phyloP scores from a whole-genome alignment of 2,888 invertebrate genomes.

The Sisyra nigra region DNA sequence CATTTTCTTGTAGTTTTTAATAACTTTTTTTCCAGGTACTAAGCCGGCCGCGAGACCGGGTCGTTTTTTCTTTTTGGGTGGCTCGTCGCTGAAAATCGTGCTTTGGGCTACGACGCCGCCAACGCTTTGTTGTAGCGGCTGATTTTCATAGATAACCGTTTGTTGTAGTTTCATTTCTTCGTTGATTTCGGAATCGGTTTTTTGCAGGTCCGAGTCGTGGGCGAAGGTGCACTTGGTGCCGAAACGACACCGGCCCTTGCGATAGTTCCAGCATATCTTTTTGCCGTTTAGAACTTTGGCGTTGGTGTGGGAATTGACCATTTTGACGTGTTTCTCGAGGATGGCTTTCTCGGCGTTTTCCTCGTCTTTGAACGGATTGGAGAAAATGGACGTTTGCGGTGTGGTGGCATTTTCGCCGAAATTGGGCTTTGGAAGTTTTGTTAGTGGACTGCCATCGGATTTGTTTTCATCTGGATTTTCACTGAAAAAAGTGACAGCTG shows the following conservation, averaged over 20 bases:
- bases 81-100: conserved; percentile 2
- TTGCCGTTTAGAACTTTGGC: conserved; percentile 71
- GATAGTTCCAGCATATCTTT: conserved; percentile 85
- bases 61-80: conserved; percentile 44
- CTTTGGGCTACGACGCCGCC: too few species aligned
- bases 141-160: conserved; percentile 22
- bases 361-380: conserved; percentile 72
- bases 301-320: conserved; percentile 60
- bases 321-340: conserved; percentile 82
- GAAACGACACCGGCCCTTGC: conserved; percentile 76
- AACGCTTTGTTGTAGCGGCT: conserved; percentile 14
- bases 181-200: conserved; percentile 39
- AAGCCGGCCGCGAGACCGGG: conserved; percentile 63
- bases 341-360: conserved; percentile 75
- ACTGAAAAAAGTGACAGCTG: conserved; percentile 25
- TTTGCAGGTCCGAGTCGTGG: conserved; percentile 73
- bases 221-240: conserved; percentile 86
- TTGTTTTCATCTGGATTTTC: conserved; percentile 15
- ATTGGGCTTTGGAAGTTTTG: conserved; percentile 45
- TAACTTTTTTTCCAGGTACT: conserved; percentile 70
- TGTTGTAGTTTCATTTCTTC: conserved; percentile 32
- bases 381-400: conserved; percentile 61
- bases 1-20: conserved; percentile 48
- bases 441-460: conserved; percentile 16
- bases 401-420: conserved; percentile 33